Evolutionary conservation across 2,888 invertebrate genomes (phyloP).

Genomic region (Trisateles emortualis): DNA sequence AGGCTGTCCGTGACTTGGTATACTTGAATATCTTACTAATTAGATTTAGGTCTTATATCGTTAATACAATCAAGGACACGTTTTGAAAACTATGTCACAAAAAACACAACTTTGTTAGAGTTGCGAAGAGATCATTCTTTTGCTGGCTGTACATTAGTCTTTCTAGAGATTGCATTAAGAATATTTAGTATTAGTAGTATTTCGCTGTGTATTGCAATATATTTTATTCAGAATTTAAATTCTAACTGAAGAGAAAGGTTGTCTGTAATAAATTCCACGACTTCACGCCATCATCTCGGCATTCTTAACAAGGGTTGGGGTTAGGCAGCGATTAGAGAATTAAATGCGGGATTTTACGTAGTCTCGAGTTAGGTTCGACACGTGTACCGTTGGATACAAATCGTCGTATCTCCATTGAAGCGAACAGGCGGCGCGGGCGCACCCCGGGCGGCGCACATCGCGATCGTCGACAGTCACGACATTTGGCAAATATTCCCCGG

Average conservation of each 20-base stretch:
- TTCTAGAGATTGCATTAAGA: too few relatives aligned
- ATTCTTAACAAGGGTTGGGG: conserved; percentile 51
- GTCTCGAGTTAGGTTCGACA: conserved; percentile 68
- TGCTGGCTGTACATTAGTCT: neutral
- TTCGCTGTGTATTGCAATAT: too few relatives aligned
- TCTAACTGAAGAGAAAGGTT: conserved; percentile 4
- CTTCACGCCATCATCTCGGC: conserved; percentile 51
- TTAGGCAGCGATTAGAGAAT: conserved; percentile 57
- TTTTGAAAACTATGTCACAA: too few relatives aligned
- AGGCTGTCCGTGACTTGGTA: too few relatives aligned
- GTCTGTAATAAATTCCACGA: conserved; percentile 55
- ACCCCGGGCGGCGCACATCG: conserved; percentile 83
- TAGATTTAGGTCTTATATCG: too few relatives aligned
- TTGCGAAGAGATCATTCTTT: too few relatives aligned
- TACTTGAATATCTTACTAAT: too few relatives aligned
- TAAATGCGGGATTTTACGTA: conserved; percentile 67
- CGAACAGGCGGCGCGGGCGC: conserved; percentile 69
- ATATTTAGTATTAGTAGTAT: too few relatives aligned
- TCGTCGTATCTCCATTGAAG: conserved; percentile 81
- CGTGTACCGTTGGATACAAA: conserved; percentile 81
- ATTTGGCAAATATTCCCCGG: conserved; percentile 84
- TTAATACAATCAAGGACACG: too few relatives aligned
- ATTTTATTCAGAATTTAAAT: conserved; percentile 4
- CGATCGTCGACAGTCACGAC: conserved; percentile 85
- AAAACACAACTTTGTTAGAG: too few relatives aligned